Percentiles rank a stretch among this genome's conserved stretches.
Evolutionary conservation across 2,888 invertebrate species (phyloP).

Genomic region (Rhagonycha lutea): DNA sequence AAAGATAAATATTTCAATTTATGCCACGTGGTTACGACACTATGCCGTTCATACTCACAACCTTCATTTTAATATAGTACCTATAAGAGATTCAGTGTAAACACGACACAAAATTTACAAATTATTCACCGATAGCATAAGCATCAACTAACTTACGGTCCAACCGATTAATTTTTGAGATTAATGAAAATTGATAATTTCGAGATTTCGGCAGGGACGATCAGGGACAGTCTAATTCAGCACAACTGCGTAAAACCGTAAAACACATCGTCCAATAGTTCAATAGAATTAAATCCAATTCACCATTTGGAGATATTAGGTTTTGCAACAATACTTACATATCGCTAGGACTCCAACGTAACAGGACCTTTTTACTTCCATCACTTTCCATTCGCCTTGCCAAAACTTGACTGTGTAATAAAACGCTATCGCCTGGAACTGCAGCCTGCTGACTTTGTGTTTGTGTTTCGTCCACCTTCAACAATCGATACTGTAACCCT

Average conservation of each 20-base stretch:
- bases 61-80: background rate
- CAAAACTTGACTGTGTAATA: conserved; percentile 71
- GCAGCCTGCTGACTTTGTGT: conserved; percentile 65
- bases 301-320: background rate
- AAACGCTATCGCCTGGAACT: conserved; percentile 68
- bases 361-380: conserved; percentile 71
- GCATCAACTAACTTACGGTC: background rate
- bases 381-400: conserved; percentile 67
- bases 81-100: background rate
- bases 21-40: background rate
- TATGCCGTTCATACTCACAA: background rate
- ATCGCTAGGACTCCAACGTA: conserved; percentile 80
- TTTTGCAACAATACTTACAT: conserved; percentile 69
- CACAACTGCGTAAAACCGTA: background rate
- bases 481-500: conserved; percentile 80
- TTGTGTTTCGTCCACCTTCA: conserved; percentile 62
- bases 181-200: background rate
- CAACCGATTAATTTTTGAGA: background rate
- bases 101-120: background rate
- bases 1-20: conserved; percentile 32
- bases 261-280: background rate
- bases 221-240: background rate
- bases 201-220: background rate
- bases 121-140: background rate
- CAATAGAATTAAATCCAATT: background rate